These are phyloP conservation scores for Andrena minutula DNA, from an alignment of 2,888 invertebrate genomes.

Conservation along the genomic window DNA sequence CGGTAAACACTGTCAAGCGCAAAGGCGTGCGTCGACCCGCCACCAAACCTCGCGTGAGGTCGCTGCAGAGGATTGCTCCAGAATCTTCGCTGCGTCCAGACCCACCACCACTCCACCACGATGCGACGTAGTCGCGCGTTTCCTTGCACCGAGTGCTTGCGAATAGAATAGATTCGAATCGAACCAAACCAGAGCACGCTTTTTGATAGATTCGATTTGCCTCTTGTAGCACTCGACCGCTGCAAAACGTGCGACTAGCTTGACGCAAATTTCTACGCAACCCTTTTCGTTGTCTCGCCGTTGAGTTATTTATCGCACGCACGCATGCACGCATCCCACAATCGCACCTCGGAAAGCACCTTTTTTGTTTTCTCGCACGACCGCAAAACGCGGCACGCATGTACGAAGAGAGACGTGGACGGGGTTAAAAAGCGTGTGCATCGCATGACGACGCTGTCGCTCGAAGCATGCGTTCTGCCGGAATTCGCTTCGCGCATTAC, in stretches of 20 bases:
- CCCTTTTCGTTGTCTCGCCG: neutral
- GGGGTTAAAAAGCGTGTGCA: constrained; percentile 13
- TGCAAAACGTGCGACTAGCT: neutral
- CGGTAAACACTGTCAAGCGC: no score
- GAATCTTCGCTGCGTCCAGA: neutral
- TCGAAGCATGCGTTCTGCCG: constrained; percentile 75
- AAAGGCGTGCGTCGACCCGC: no score
- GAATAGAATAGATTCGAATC: neutral
- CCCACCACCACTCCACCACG: neutral
- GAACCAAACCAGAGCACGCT: neutral
- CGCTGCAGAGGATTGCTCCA: neutral
- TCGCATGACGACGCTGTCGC: constrained; percentile 65
- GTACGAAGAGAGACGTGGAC: constrained; percentile 48
- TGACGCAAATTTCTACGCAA: neutral
- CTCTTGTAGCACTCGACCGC: neutral
- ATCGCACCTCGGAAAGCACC: neutral
- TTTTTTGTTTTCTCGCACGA: constrained; percentile 6
- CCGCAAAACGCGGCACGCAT: neutral
- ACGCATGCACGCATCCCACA: constrained; percentile 9
- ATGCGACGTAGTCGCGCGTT: neutral
- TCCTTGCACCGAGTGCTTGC: neutral
- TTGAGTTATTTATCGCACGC: constrained; percentile 14
- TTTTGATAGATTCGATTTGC: neutral
- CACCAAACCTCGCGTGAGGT: no score
- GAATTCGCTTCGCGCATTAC: constrained; percentile 32